Evolutionary conservation across 1,140 invertebrate genomes (phyloP).

Genomic region (Hyles vespertilio): DNA sequence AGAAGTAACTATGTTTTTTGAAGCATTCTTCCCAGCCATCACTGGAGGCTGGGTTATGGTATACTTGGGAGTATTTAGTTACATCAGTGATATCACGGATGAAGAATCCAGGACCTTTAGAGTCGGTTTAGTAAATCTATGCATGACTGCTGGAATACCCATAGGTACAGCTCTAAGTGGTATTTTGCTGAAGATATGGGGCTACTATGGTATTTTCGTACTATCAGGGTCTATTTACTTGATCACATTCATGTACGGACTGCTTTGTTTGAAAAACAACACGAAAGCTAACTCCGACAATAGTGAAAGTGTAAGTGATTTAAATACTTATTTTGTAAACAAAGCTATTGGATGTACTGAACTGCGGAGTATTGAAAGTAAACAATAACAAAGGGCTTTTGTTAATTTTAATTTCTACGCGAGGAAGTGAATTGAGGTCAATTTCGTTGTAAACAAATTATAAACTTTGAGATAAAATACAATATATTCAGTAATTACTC

Average conservation of each 20-base stretch:
- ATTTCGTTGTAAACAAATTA: not conserved
- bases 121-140: slow-evolving; percentile 76
- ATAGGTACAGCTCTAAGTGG: slow-evolving; percentile 69
- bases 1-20: slow-evolving; percentile 74
- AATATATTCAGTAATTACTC: too few relatives aligned
- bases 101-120: slow-evolving; percentile 75
- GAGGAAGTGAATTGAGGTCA: not conserved
- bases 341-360: not conserved
- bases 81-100: slow-evolving; percentile 77
- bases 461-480: not conserved
- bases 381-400: not conserved
- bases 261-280: slow-evolving; percentile 51
- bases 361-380: not conserved
- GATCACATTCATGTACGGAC: slow-evolving; percentile 53
- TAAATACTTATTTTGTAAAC: not conserved
- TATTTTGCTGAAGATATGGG: slow-evolving; percentile 58
- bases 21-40: slow-evolving; percentile 75
- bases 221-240: slow-evolving; percentile 53
- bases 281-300: slow-evolving; percentile 38
- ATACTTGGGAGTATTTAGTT: slow-evolving; percentile 76
- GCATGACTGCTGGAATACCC: slow-evolving; percentile 68
- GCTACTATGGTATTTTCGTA: slow-evolving; percentile 70
- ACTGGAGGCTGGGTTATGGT: slow-evolving; percentile 76
- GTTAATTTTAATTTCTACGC: too few relatives aligned
- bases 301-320: slow-evolving; percentile 38